Conservation (phyloP, 1,140 invertebrate genomes). For the Homarus americanus region DNA sequence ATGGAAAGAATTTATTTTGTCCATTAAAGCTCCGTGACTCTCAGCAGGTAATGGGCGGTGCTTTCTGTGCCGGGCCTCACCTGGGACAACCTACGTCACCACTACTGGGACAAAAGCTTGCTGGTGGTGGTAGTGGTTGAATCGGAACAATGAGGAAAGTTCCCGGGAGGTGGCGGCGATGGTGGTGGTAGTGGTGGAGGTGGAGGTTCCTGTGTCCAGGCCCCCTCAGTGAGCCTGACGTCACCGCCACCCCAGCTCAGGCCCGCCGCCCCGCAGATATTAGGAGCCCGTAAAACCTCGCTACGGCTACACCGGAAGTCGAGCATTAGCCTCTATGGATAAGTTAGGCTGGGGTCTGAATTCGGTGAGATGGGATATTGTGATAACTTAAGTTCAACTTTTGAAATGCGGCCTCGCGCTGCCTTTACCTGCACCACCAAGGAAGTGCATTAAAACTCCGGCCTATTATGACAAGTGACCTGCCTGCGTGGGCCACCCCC, state of each 20-base stretch:
- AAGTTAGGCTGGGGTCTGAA: conserved; percentile 27
- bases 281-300: conserved; percentile 5
- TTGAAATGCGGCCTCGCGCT: not conserved
- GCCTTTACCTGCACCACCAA: not conserved
- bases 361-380: conserved; percentile 25
- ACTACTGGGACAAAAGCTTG: conserved; percentile 2
- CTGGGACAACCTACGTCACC: not conserved
- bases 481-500: not conserved
- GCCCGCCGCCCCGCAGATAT: conserved; percentile 20
- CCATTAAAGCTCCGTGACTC: not conserved
- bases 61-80: not conserved
- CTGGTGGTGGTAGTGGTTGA: not conserved
- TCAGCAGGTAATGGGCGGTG: too few relatives aligned
- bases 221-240: conserved; percentile 8
- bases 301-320: conserved; percentile 15
- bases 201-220: not conserved
- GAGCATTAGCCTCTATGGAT: conserved; percentile 38
- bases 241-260: not conserved
- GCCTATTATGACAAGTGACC: conserved; percentile 42
- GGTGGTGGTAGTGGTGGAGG: not conserved
- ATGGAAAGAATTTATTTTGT: not conserved
- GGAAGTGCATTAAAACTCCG: conserved; percentile 49
- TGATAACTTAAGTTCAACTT: conserved; percentile 12
- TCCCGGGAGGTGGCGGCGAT: conserved; percentile 3
- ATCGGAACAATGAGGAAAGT: conserved; percentile 26